Base-by-base conservation (phyloP, 2,797 vertebrate species). In the Rallus crepitans region DNA sequence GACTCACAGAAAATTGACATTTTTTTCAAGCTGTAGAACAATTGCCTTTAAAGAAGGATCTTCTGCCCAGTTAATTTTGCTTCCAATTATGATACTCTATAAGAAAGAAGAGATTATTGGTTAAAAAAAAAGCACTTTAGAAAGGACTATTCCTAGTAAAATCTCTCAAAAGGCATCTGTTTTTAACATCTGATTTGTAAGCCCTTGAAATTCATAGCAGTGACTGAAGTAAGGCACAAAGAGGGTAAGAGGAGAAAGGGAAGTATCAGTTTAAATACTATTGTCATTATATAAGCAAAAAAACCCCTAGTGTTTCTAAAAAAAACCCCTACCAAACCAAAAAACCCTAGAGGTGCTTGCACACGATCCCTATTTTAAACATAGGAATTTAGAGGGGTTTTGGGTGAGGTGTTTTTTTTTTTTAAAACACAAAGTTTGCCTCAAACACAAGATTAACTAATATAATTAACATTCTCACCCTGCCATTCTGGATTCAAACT, bases 41-140 rank as follows among this genome's bases (percentile, higher is more conserved):
- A 70, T 12, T 48, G 83, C 89, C 76, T 90, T 98, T 66, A 98
- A 91, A 66, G 86, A 63, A 31, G 98, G 66, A 96, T 98, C 96
- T 70, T 97, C 86, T 81, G 97, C 98, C 98, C 98, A 98, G 79
- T 98, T 98, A 57, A 96, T 57, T 94, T 60, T 56, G 91, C 98
- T 98, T 84, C 92, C 98, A 83, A 96, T 52, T 89, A 98, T 89
- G 65, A 98, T n/a, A 37, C 15, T 82, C 98, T 98, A 27, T 21
- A 97, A 98, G 76, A 94, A 63, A 94, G 47, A 81, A 60, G 57
- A 91, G 19, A 87, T 30, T 48, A 88, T 13, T 55, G 7, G 23
- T 92, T 94, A 72, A 73, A 94, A 86, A 25, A 78, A 48, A 53
- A 9, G 2, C 10, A 48, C 47, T 18, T 83, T n/a, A 17, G 28